These are phyloP conservation scores for Oasisia sp. DNA, from an alignment of 2,888 invertebrate species.

Conservation along the genomic window DNA sequence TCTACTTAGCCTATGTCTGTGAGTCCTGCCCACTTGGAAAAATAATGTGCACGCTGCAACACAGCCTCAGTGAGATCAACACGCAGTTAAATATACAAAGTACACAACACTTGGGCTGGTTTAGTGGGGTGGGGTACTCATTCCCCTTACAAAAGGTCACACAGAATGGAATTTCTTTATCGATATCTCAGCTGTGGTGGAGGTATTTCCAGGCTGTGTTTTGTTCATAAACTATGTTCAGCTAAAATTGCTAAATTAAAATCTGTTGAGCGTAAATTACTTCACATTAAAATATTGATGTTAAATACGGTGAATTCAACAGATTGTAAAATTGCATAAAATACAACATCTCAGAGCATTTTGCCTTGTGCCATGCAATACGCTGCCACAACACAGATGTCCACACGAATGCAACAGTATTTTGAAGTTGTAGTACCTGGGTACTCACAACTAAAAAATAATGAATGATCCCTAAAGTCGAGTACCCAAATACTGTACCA, in stretches of 20 bases:
- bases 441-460: neutral
- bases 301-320: neutral
- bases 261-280: neutral
- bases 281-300: neutral
- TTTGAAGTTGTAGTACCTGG: neutral
- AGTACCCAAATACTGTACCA: neutral
- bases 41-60: neutral
- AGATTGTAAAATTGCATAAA: neutral
- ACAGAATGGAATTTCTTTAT: neutral
- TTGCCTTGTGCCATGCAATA: neutral
- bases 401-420: too few species aligned
- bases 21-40: neutral
- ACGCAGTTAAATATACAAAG: neutral
- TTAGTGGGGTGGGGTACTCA: neutral
- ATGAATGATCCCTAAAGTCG: neutral
- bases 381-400: neutral
- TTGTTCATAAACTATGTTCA: neutral
- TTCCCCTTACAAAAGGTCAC: neutral
- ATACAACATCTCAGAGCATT: neutral
- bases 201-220: neutral
- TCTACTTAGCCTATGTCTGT: neutral
- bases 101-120: neutral
- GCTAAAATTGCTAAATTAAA: neutral
- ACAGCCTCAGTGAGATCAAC: neutral
- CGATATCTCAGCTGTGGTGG: neutral